Conservation (phyloP, 2,113 vertebrate genomes). For the Myotis brandtii region DNA sequence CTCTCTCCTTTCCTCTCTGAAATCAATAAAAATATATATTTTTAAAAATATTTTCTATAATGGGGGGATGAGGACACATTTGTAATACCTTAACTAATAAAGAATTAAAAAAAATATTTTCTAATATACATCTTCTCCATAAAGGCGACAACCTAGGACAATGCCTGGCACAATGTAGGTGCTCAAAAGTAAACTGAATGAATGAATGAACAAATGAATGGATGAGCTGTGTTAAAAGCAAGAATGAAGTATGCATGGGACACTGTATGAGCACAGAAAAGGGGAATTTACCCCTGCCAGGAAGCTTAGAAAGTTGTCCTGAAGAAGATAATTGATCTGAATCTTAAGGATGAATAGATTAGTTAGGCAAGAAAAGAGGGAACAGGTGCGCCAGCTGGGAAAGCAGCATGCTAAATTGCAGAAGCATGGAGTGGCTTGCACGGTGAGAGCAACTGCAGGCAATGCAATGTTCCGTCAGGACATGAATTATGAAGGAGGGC, state of each 20-base stretch:
- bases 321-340: not conserved
- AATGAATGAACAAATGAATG: not conserved
- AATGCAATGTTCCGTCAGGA: no score
- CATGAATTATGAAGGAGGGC: not conserved
- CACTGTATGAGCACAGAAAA: not conserved
- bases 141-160: not conserved
- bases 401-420: not conserved
- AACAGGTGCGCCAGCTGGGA: not conserved
- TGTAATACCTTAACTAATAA: no score
- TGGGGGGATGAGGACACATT: no score
- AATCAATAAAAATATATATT: no score
- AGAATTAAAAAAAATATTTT: not conserved
- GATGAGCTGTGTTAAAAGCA: not conserved
- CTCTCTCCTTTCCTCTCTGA: no score
- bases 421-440: not conserved
- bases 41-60: not conserved
- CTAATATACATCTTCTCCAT: not conserved
- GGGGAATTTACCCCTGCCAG: not conserved
- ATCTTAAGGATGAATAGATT: not conserved
- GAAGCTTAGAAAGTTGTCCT: not conserved
- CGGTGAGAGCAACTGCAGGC: not conserved
- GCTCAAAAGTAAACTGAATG: not conserved
- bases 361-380: not conserved
- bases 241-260: not conserved
- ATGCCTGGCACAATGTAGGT: not conserved